Evolutionary conservation across 2,113 vertebrate genomes (phyloP).

Genomic region (Protomyctophum bolini): DNA sequence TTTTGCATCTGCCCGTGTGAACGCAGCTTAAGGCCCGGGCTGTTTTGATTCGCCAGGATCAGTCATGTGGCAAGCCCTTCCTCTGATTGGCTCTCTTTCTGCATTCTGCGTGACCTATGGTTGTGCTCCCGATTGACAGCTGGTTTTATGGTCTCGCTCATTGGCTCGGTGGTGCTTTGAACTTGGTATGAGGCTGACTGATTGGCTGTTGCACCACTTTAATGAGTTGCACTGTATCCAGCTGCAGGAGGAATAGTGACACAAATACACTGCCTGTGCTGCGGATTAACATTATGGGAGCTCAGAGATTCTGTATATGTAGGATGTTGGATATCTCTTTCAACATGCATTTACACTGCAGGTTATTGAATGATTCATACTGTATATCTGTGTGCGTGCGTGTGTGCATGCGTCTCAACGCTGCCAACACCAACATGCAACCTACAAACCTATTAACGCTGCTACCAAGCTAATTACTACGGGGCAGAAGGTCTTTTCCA

Average conservation of each 20-base stretch:
- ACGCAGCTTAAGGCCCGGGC: background rate
- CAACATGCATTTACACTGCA: background rate
- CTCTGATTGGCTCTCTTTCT: conserved; percentile 27
- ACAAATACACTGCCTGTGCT: conserved; percentile 22
- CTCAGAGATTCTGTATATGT: background rate
- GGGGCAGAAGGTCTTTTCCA: background rate
- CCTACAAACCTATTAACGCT: background rate
- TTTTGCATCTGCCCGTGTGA: no score
- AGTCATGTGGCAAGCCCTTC: conserved; percentile 9
- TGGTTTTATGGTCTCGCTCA: background rate
- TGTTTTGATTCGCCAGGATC: conserved; percentile 31
- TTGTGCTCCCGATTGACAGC: conserved; percentile 38
- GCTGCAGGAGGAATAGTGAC: conserved; percentile 27
- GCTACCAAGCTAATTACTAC: conserved; percentile 14
- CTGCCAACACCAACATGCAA: background rate
- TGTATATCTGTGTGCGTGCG: background rate
- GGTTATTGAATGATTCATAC: background rate
- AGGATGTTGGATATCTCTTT: background rate
- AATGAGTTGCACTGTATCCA: conserved; percentile 53
- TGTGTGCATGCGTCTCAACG: background rate
- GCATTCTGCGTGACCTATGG: conserved; percentile 11
- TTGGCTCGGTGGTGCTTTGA: conserved; percentile 37
- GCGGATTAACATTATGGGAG: conserved; percentile 22
- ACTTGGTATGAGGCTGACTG: conserved; percentile 15
- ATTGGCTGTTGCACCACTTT: conserved; percentile 41